Conservation (phyloP, 2,797 vertebrate species). For the Leptatherina wallacei region DNA sequence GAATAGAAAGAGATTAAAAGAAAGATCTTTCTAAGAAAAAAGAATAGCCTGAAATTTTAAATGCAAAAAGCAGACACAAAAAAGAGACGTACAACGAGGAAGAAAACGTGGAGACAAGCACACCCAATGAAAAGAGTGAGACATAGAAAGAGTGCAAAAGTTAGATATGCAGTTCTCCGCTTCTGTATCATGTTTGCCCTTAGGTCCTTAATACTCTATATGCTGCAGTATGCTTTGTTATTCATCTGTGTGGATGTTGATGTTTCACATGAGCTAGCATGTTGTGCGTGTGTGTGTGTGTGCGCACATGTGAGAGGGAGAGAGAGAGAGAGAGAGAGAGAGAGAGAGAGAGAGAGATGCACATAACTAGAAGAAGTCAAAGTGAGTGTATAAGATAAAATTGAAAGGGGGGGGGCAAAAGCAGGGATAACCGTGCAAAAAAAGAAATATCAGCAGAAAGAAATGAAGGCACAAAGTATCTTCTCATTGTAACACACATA, state of each 20-base stretch:
- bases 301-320: neutral
- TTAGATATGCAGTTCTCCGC: conserved; percentile 48
- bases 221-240: conserved; percentile 66
- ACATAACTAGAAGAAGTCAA: conserved; percentile 10
- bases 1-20: conserved; percentile 17
- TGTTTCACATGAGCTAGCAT: conserved; percentile 66
- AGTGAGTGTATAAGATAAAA: conserved; percentile 26
- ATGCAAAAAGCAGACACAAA: conserved; percentile 14
- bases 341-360: neutral
- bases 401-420: conserved; percentile 12
- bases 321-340: neutral
- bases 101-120: conserved; percentile 13
- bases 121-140: conserved; percentile 12
- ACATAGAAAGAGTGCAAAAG: conserved; percentile 24
- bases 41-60: conserved; percentile 26
- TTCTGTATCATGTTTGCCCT: conserved; percentile 53
- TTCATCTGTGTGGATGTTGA: conserved; percentile 68
- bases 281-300: conserved; percentile 18
- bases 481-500: conserved; percentile 9
- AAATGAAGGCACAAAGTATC: conserved; percentile 4
- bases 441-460: conserved; percentile 22
- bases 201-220: conserved; percentile 62
- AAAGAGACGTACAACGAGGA: conserved; percentile 6
- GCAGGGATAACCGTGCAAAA: conserved; percentile 26
- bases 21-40: conserved; percentile 11